Conservation (phyloP, 2,797 vertebrate species). For the Xiphorhynchus erythropygius region DNA sequence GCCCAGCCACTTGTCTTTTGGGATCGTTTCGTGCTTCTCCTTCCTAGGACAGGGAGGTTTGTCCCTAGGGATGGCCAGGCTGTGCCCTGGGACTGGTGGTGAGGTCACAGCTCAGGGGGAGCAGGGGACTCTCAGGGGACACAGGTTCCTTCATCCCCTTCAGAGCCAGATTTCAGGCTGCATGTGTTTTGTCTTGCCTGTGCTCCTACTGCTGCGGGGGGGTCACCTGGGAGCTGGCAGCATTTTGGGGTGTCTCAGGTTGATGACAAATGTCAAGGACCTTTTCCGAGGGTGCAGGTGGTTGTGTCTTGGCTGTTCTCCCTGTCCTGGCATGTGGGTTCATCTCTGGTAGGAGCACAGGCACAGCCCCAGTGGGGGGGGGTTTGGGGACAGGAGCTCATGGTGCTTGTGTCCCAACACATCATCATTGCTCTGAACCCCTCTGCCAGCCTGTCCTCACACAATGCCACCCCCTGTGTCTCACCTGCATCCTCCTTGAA, state of each 20-base stretch:
- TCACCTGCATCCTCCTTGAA: neutral
- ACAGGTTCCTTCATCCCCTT: neutral
- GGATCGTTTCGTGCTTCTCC: neutral
- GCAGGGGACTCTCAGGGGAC: neutral
- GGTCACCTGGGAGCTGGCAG: neutral
- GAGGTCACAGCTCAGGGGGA: fast-evolving
- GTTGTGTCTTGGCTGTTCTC: fast-evolving
- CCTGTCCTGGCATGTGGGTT: neutral
- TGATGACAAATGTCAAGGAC: neutral
- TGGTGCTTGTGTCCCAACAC: neutral
- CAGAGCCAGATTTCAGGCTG: neutral
- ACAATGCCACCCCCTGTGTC: neutral
- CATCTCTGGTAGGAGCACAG: neutral
- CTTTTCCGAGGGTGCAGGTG: neutral
- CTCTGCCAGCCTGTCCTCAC: fast-evolving
- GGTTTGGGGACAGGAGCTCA: neutral
- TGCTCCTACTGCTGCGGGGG: neutral
- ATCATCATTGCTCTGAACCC: fast-evolving
- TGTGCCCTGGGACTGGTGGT: neutral
- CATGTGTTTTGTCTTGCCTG: neutral
- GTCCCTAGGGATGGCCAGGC: neutral
- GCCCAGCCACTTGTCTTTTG: fast-evolving
- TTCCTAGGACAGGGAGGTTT: neutral
- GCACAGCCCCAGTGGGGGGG: fast-evolving
- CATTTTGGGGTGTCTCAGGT: neutral